These are phyloP conservation scores for Drosophila insularis DNA, from an alignment of 1,140 invertebrate species.

Conservation along the genomic window DNA sequence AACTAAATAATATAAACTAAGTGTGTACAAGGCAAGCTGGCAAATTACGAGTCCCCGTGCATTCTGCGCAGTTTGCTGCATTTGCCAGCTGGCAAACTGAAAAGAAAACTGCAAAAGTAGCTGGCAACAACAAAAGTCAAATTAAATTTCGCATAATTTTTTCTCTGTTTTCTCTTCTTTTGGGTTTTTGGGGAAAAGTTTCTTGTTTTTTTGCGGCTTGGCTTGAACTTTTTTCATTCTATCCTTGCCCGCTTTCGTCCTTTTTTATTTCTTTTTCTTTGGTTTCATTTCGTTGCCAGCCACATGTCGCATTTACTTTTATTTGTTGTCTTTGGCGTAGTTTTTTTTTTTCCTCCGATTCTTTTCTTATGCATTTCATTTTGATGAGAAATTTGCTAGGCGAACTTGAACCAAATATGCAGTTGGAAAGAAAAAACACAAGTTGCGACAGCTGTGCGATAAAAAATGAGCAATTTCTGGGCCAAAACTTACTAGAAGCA, in stretches of 20 bases:
- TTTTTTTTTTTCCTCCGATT: constrained; percentile 31
- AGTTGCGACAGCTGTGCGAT: constrained; percentile 42
- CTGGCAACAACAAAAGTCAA: constrained; percentile 72
- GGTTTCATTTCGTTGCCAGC: constrained; percentile 51
- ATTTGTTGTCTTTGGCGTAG: constrained; percentile 69
- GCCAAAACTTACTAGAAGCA: constrained; percentile 29
- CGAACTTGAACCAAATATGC: constrained; percentile 79
- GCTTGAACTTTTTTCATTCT: constrained; percentile 54
- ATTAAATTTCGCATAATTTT: constrained; percentile 81
- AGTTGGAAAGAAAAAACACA: background rate
- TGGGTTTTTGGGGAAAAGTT: constrained; percentile 53
- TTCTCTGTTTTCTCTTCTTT: constrained; percentile 49
- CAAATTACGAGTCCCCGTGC: constrained; percentile 65
- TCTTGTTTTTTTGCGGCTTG: constrained; percentile 79
- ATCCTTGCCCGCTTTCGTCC: constrained; percentile 27
- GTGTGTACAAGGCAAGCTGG: constrained; percentile 72
- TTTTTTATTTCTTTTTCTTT: constrained; percentile 44
- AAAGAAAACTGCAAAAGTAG: constrained; percentile 71
- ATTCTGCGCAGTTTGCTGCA: constrained; percentile 51
- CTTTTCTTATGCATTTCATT: constrained; percentile 52
- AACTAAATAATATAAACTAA: constrained; percentile 78
- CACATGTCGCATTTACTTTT: constrained; percentile 74
- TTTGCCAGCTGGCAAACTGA: constrained; percentile 69
- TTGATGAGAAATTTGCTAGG: constrained; percentile 54
- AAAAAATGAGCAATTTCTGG: constrained; percentile 39